Evolutionary conservation across 2,888 invertebrate genomes (phyloP), one percentile per base, ranked within the genome.

Genomic region (Neoitamus cyanurus): DNA sequence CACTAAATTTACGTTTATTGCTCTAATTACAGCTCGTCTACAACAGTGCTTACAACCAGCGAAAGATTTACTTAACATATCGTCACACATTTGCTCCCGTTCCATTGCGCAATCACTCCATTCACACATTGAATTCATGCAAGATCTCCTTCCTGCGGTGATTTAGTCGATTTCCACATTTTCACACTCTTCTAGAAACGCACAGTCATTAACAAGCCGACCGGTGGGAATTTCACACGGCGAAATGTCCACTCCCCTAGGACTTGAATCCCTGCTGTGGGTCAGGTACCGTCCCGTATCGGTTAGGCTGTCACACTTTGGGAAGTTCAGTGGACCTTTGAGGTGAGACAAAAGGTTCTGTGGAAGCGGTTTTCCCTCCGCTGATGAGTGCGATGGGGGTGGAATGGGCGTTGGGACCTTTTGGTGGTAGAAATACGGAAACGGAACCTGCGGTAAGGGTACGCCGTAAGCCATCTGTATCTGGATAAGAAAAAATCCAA

Each of bases 391-490:
- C 42, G 85, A 86, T 77, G 90, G 90, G 72, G 92, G 90, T 25
- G 91, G 91, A 84, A 91, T 90, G 69, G 90, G 89, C 31, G 90
- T 90, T 3, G 90, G 90, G 78, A 90, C 88, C 87, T 91, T 91
- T 0, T 90, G 87, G 46, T 90, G 88, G 87, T 91, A 91, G 85
- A 92, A 90, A 85, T 91, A 91, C 20, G 91, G 90, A 84, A 91
- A 91, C 36, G 91, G 89, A 80, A 91, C 89, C 86, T 91, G 91
- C 0, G 91, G 91, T 85, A 91, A 42, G 0, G 91, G 90, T 13
- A 91, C 87, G 0, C 91, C 91, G 85, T 91, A 91, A 25, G 91
- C 91, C 90, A 91, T 88, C 88, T 91, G 91, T 85, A 91, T 87
- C 88, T 91, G 86, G 6, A 85, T 30, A 11, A 13, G 2, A 70